These are phyloP conservation scores for Sparus aurata DNA, from an alignment of 2,797 vertebrate genomes.

Conservation along the genomic window DNA sequence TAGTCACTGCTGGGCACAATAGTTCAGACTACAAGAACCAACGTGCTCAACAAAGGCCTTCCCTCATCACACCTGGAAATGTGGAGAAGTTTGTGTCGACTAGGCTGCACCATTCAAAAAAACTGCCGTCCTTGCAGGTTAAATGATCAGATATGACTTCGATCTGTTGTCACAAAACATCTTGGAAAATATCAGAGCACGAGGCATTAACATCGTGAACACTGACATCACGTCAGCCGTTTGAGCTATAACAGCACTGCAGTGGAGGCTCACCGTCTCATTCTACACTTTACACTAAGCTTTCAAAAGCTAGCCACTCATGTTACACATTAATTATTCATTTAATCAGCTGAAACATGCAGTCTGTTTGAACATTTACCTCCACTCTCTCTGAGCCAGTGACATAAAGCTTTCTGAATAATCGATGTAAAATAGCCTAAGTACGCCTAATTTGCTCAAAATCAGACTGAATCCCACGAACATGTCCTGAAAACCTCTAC, in stretches of 20 bases:
- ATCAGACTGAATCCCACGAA: too few relatives aligned
- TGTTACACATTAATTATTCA: neutral
- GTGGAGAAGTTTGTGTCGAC: neutral
- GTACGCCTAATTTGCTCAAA: too few relatives aligned
- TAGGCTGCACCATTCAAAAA: neutral
- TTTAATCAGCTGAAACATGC: neutral
- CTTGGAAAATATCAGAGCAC: neutral
- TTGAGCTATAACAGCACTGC: neutral
- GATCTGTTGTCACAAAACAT: neutral
- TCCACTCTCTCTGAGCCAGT: neutral
- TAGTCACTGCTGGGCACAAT: slow-evolving; percentile 1
- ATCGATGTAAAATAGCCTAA: too few relatives aligned
- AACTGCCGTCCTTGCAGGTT: neutral
- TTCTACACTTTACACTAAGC: neutral
- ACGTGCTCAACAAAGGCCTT: neutral
- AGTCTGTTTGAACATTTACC: neutral
- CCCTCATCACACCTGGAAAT: neutral
- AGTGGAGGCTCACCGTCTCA: neutral
- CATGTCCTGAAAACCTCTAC: too few relatives aligned
- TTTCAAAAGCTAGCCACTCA: neutral
- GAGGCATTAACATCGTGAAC: neutral
- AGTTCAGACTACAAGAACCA: neutral
- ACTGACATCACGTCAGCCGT: neutral
- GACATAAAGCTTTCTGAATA: neutral
- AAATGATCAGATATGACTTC: neutral